Evolutionary conservation across 2,888 invertebrate species (phyloP), one percentile per base, ranked within the genome.

Genomic region (Flexamia atlantica): DNA sequence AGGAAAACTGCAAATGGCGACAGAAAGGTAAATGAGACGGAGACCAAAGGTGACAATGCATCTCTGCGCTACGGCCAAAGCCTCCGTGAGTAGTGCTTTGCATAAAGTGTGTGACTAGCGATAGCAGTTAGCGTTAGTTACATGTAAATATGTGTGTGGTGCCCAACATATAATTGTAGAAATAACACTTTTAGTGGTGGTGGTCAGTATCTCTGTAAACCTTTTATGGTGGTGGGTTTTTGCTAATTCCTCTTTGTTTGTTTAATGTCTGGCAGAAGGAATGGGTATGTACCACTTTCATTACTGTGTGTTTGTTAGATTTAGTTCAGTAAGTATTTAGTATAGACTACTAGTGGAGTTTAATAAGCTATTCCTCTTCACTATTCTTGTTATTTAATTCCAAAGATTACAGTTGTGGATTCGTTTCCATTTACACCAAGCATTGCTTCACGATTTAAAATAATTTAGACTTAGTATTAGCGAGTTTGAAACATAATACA

Each of bases 191-290:
- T 36, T 36, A 46, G 46, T 17, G 53, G 53, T 53, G 53, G 23
- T 23, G 53, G 53, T 2, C 46, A 17, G 36, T 46, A 17, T 46
- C 53, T 20, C 53, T 53, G 53, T 53, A 46, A 17, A 2, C 14
- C 23, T 23, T 53, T 23, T 53, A n/a, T 2, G 64, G 64, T 64
- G 64, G 20, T 72, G 72, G 72, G 36, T 4, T 14, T 68, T 68
- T 32, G 9, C 72, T 72, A 40, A 40, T 42, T 72, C n/a, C 25
- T 72, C 68, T 72, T 64, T 64, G 57, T 76, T 14, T 76, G 36
- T 50, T 57, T 36, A 57, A 79, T 79, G 79, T 79, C 79, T 79
- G 46, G 5, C 79, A 53, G 20, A 79, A 79, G 79, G 79, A 79
- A 20, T 79, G 30, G 79, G 79, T 79, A 57, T 50, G 79, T 79